phyloP scores from a whole-genome alignment of 1,140 invertebrate species.

The Meteorus sp. region DNA sequence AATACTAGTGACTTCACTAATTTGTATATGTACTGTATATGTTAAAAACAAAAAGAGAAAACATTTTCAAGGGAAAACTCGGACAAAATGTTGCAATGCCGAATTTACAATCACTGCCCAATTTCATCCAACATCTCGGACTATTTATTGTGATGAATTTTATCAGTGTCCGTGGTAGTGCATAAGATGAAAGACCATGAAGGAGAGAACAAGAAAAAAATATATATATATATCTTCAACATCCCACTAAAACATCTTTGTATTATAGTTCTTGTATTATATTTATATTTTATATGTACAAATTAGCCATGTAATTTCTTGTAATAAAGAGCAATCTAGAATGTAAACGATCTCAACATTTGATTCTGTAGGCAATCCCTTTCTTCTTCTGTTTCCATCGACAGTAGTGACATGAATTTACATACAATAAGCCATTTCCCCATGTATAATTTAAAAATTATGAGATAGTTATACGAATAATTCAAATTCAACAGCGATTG shows the following conservation, averaged over 20 bases:
- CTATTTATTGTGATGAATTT: no score
- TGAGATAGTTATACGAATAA: neutral
- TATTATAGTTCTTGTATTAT: constrained; percentile 58
- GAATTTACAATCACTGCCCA: no score
- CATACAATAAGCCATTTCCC: neutral
- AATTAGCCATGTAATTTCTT: constrained; percentile 59
- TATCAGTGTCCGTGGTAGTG: no score
- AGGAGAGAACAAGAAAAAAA: constrained; percentile 31
- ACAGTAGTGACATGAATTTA: neutral
- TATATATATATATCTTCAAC: constrained; percentile 31
- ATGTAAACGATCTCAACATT: constrained; percentile 38
- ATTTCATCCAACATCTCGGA: no score
- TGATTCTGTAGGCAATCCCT: neutral
- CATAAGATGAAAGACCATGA: constrained; percentile 28
- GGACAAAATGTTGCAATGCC: constrained; percentile 10
- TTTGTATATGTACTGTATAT: neutral
- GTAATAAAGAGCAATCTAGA: constrained; percentile 60
- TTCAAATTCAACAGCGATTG: neutral
- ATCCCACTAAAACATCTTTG: constrained; percentile 45
- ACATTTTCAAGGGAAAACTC: neutral
- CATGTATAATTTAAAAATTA: neutral
- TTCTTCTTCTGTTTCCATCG: neutral
- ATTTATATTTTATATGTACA: constrained; percentile 62
- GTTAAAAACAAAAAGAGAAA: no score
- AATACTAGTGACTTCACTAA: neutral